Evolutionary conservation across 37 sponge, comb jelly and placozoan genomes (phyloP).

Genomic region (Halisarca cf. caerulea): DNA sequence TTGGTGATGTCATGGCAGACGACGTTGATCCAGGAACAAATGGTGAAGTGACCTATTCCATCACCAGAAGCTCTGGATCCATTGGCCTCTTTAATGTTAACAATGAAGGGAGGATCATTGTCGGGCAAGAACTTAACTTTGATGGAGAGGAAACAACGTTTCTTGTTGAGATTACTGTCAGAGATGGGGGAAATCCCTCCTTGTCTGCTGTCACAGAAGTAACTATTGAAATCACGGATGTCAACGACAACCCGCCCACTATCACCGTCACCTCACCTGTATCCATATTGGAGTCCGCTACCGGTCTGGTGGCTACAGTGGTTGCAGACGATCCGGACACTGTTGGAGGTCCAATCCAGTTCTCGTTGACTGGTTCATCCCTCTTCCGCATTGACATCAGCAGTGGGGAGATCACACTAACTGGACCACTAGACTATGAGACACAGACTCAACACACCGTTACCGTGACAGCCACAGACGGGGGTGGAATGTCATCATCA

Average conservation of each 20-base stretch:
- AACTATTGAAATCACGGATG: constrained; percentile 29
- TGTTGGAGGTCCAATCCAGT: neutral
- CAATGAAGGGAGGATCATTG: constrained; percentile 6
- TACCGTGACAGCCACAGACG: neutral
- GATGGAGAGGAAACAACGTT: constrained; percentile 12
- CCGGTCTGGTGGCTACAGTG: constrained; percentile 18
- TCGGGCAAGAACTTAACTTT: constrained; percentile 11
- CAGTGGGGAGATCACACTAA: constrained; percentile 23
- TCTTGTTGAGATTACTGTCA: neutral
- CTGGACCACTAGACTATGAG: constrained; percentile 54
- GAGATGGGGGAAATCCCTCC: constrained; percentile 26
- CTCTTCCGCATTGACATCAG: neutral
- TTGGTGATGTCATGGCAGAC: constrained; percentile 40
- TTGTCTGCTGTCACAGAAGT: constrained; percentile 11
- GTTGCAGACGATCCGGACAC: constrained; percentile 55
- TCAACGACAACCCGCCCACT: constrained; percentile 47
- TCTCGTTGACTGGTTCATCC: neutral
- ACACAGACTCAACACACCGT: neutral
- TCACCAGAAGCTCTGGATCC: constrained; percentile 12
- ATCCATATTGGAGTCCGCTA: constrained; percentile 19
- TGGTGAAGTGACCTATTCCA: constrained; percentile 43
- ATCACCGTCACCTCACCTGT: constrained; percentile 6
- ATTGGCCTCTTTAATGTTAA: neutral
- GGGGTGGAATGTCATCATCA: constrained; percentile 1
- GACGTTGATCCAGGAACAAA: constrained; percentile 60